Evolutionary conservation across 1,140 invertebrate species (phyloP), one percentile per base, ranked within the genome.

Genomic region (Apolygus lucorum): DNA sequence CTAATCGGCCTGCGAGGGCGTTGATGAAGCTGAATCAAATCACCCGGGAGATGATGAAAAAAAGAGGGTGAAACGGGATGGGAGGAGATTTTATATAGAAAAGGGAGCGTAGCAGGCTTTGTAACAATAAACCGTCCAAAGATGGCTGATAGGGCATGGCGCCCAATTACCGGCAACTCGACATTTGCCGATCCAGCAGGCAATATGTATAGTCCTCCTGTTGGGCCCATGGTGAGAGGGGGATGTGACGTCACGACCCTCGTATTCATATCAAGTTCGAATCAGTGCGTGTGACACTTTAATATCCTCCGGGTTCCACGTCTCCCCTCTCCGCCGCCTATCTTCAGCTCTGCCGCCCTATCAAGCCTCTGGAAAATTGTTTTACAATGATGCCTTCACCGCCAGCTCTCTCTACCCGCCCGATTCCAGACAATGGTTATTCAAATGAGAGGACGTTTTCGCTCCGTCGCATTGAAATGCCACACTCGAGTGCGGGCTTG

Each of bases 251-350:
- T 49, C 34, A 49, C 34, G 34, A 49, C 34, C 34, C 8, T 11
- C 34, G 34, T 49, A 49, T 49, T 49, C 34, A 49, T 49, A 49
- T 49, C 34, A 49, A 49, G 34, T 49, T 49, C 34, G 34, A 49
- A 49, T 49, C 34, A 49, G 34, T 49, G 34, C 34, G 34, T 49
- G 34, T 49, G 34, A 49, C 34, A 49, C 34, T 49, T 49, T 49
- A 49, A 49, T 49, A 49, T 49, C 34, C 34, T 17, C 17, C 34
- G 8, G 8, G 8, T 49, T 17, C 34, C 17, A 8, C 34, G 17
- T 8, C 34, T 17, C 17, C 17, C 34, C 8, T 49, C 34, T 11
- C 34, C 8, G 8, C 34, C 34, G 8, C 34, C 8, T 49, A 8
- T 17, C 34, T 17, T 49, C 17, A 8, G 34, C 34, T 11, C 8